Evolutionary conservation across 2,113 vertebrate genomes (phyloP), one percentile per base, ranked within the genome.

Genomic region (Rhea americana): DNA sequence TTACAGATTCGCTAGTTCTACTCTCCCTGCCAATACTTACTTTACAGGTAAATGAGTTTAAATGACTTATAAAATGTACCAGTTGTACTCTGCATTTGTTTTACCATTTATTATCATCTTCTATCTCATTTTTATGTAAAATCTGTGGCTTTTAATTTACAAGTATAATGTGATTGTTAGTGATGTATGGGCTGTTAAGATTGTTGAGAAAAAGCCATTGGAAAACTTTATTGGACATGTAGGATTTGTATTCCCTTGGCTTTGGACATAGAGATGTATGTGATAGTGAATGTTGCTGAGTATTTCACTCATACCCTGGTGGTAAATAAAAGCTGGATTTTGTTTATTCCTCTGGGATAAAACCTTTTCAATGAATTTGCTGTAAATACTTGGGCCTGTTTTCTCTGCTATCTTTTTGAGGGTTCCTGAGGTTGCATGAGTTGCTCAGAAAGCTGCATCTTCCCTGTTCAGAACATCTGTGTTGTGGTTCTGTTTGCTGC

Each of bases 31-130:
- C 75, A 98, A 99, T 79, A 97, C 97, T 5, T 98, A 98, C 93
- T 99, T 99, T 88, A 99, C 98, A 89, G 99, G 99, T 99, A 98
- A 96, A 95, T 92, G 24, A n/a, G 11, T 91, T 87, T 78, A 63
- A 90, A 47, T 63, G 18, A 56, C 37, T 93, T 91, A 65, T 1
- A 85, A 67, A 87, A 59, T 32, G 3, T 73, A 53, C 25, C 45
- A 61, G 2, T 73, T 72, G 20, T 62, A n/a, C 9, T 84, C 26
- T 53, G 65, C 25, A 62, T 72, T 94, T 84, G 9, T 91, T 91
- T 82, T 66, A 45, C 35, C 11, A 35, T 90, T 89, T 73, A 37
- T 16, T 76, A 24, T 82, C 4, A 20, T 50, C 22, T 74, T 66
- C 30, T 77, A 5, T 67, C 59, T 74, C 75, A 39, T 28, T 73